Base-by-base conservation (phyloP, 2,888 invertebrate genomes). In the Cancer borealis region DNA sequence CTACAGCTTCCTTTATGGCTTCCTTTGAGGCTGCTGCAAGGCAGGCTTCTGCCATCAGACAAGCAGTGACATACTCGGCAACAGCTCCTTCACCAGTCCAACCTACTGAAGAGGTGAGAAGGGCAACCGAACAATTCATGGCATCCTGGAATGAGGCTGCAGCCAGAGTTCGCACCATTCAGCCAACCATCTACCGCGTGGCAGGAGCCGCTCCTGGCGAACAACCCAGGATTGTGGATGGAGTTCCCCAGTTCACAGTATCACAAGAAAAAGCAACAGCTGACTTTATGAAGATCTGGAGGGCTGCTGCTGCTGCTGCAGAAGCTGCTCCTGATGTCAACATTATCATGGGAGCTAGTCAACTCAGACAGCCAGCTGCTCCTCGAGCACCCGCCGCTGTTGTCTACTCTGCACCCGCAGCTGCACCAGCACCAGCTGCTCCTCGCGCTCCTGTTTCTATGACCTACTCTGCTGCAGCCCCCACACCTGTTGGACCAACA, bases 301-400 rank as follows among this genome's bases (percentile, higher is more conserved):
- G 91, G 47, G 93, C 93, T 89, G 93, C 93, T 49, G 93, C 93
- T 47, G 92, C 91, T 73, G 92, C 92, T 79, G 93, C 93, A 46
- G 91, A 66, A 30, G 90, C 90, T 49, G 93, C 93, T 79, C 93
- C 93, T 93, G 93, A 93, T 91, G 93, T 93, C 12, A 93, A 93
- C 93, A 93, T 93, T 4, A 93, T 93, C 14, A 93, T 93, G 93
- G 93, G 93, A 93, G 84, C 90, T 46, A 93, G 93, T 49, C 90
- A 17, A 73, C 90, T n/a, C 6, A 39, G 54, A 3, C 92, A 39
- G 66, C 66, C 45, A 60, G 60, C 60, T n/a, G 60, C 45, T 30
- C 66, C 47, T n/a, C 89, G 46, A 49, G 47, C 47, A 12, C 89
- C 89, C 3, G 17, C 60, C 17, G 17, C 60, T 60, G 60, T 60